Conservation (phyloP, 64 coral and sea anemone species). For the Trachythela sp. region DNA sequence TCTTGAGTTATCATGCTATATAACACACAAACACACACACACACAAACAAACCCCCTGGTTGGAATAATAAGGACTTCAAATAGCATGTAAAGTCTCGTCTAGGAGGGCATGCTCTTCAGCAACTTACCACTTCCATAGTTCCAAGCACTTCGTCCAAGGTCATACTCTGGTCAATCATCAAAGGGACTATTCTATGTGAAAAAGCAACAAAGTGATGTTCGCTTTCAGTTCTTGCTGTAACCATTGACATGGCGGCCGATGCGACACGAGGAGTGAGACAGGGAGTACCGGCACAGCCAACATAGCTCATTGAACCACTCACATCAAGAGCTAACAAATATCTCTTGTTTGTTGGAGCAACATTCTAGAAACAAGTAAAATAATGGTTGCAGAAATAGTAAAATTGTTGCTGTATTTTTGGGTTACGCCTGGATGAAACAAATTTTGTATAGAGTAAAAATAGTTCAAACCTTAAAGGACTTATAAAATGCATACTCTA, state of each 20-base stretch:
- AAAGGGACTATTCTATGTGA: constrained; percentile 67
- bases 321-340: constrained; percentile 73
- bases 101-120: neutral
- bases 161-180: constrained; percentile 48
- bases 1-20: too few relatives aligned
- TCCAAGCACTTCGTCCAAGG: constrained; percentile 62
- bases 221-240: constrained; percentile 55
- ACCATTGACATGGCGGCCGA: constrained; percentile 93
- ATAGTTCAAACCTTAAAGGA: constrained; percentile 71
- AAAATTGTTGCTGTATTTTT: too few relatives aligned
- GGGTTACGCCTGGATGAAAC: too few relatives aligned
- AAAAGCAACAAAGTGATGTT: constrained; percentile 73
- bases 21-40: too few relatives aligned
- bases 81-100: too few relatives aligned
- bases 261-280: constrained; percentile 64
- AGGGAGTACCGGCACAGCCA: constrained; percentile 55
- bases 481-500: constrained; percentile 77
- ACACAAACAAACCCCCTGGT: too few relatives aligned
- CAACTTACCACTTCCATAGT: constrained; percentile 45
- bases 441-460: neutral
- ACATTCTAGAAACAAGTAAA: constrained; percentile 49
- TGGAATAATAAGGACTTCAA: too few relatives aligned
- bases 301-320: constrained; percentile 84
- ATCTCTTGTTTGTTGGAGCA: constrained; percentile 67
- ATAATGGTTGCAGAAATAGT: neutral